Conservation (phyloP, 2,888 invertebrate genomes). For the Sphaerophoria taeniata region DNA sequence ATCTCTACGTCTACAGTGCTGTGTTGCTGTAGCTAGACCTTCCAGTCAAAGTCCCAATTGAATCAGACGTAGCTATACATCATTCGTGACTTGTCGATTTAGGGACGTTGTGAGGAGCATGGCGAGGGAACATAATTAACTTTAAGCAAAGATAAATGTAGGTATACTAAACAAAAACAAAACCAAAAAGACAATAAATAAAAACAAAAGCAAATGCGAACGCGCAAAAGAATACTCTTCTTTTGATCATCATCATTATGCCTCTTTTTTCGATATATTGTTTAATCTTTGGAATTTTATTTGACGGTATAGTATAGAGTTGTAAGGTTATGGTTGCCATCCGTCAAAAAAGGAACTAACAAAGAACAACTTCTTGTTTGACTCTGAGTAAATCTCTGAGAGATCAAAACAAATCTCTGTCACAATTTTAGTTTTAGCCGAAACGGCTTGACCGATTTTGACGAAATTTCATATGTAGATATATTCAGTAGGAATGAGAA, state of each 20-base stretch:
- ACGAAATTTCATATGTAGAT: no score
- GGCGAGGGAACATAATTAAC: constrained; percentile 55
- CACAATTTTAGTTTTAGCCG: no score
- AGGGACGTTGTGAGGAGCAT: constrained; percentile 34
- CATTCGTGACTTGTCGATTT: not conserved
- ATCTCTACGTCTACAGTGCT: not conserved
- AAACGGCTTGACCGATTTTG: no score
- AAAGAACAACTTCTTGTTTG: not conserved
- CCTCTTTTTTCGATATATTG: constrained; percentile 43
- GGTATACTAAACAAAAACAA: constrained; percentile 56
- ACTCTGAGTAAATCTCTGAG: no score
- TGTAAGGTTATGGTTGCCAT: constrained; percentile 4
- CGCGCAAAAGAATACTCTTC: constrained; percentile 65
- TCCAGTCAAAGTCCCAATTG: not conserved
- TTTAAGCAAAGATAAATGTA: constrained; percentile 49
- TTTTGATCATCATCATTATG: constrained; percentile 34
- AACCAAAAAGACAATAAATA: constrained; percentile 40
- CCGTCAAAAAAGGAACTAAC: no score
- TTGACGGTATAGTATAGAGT: constrained; percentile 8
- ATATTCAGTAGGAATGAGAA: no score
- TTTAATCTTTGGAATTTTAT: constrained; percentile 25
- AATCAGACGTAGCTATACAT: not conserved
- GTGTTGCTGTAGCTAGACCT: not conserved
- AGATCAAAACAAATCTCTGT: no score
- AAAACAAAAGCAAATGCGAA: constrained; percentile 69